Evolutionary conservation across 2,888 invertebrate species (phyloP).

Genomic region (Taphrorychus bicolor): DNA sequence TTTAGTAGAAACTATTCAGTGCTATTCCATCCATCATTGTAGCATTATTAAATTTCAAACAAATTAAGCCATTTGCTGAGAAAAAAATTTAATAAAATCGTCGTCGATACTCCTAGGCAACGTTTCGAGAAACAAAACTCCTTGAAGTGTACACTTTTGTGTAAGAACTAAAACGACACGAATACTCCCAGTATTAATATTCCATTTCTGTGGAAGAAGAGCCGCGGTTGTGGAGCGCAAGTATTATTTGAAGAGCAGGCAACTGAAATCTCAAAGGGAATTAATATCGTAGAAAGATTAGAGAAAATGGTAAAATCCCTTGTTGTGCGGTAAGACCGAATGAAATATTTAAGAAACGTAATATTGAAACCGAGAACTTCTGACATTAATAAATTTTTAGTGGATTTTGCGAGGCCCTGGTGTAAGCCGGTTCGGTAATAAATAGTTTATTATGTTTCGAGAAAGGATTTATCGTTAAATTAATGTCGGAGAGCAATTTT

Average conservation of each 20-base stretch:
- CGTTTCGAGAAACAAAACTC: not conserved
- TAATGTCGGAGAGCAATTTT: too few relatives aligned
- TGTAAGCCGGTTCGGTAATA: conserved; percentile 1
- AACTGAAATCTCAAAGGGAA: conserved; percentile 48
- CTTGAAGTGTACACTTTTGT: not conserved
- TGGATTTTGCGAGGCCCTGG: conserved; percentile 8
- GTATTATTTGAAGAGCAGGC: conserved; percentile 33
- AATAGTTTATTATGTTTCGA: conserved; percentile 17
- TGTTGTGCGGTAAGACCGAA: conserved; percentile 48
- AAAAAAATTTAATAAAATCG: not conserved
- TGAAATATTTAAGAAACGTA: conserved; percentile 49
- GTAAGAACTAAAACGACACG: conserved; percentile 1
- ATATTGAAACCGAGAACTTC: conserved; percentile 47
- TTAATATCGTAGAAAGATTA: conserved; percentile 48
- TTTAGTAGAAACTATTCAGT: too few relatives aligned
- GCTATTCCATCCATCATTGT: too few relatives aligned
- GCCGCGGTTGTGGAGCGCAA: conserved; percentile 1
- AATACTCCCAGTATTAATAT: conserved; percentile 4
- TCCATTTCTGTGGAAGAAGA: conserved; percentile 5
- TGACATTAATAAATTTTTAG: conserved; percentile 27
- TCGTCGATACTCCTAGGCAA: too few relatives aligned
- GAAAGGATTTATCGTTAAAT: not conserved
- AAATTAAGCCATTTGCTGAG: not conserved
- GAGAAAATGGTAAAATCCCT: conserved; percentile 48
- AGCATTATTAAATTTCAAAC: too few relatives aligned